Evolutionary conservation across 92 coral and sea anemone species (phyloP).

Genomic region (Zoanthus sociatus): DNA sequence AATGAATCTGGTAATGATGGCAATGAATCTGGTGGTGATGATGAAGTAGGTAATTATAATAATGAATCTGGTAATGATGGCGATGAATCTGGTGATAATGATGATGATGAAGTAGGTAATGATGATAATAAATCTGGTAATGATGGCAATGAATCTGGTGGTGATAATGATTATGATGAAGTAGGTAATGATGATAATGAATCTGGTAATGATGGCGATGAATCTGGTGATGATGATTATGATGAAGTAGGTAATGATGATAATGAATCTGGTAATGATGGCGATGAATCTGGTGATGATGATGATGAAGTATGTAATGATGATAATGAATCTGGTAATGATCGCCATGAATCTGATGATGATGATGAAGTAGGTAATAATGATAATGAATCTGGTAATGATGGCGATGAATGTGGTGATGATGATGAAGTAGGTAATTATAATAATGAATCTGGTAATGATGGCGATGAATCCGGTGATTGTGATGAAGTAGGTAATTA

Average conservation of each 20-base stretch:
- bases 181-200: too few species aligned
- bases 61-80: neutral
- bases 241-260: too few species aligned
- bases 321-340: neutral
- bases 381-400: neutral
- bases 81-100: neutral
- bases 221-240: too few species aligned
- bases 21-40: neutral
- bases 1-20: neutral
- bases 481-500: neutral
- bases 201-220: too few species aligned
- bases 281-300: too few species aligned
- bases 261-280: too few species aligned
- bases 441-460: neutral
- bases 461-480: neutral
- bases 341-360: neutral
- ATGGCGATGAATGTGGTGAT: neutral
- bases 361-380: too few species aligned
- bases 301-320: too few species aligned
- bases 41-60: neutral
- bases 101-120: neutral
- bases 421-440: too few species aligned
- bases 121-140: neutral
- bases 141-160: too few species aligned
- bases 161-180: too few species aligned